Base-by-base conservation (phyloP, 1,140 invertebrate genomes). In the Bombus consobrinus region DNA sequence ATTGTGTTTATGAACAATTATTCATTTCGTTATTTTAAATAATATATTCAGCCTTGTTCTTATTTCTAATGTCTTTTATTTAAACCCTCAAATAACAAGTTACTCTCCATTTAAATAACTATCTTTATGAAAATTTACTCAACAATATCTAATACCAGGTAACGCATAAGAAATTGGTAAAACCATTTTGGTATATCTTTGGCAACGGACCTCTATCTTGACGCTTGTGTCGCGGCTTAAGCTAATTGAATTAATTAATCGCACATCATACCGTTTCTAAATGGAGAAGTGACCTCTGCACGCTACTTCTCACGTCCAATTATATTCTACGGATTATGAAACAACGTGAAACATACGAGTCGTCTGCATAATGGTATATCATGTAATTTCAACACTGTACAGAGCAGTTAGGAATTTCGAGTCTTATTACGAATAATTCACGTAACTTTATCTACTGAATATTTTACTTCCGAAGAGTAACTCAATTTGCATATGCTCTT, bases 161-260 rank as follows among this genome's bases (percentile, higher is more conserved):
- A 15, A 13, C 28, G 13, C 22, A 41, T 13, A 18, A 79, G 32
- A 69, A 32, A 39, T 25, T 37, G 13, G 41, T 37, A 18, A n/a
- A 69, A 12, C 0, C 18, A 15, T 37, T 68, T 39, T 10, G 1
- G 39, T 1, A 10, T 53, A 28, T 57, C 57, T 43, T 62, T 2
- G 18, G 6, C 9, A 25, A 41, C 8, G 32, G 10, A 9, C 3
- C 22, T 53, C 39, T 47, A 39, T 57, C 39, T 66, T 47, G 28
- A 39, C 15, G 39, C 32, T 47, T 28, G 15, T 39, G 28, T 13
- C 32, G 28, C 28, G 72, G 47, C 73, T 47, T 76, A 64, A 39
- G 73, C 62, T 69, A 83, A 69, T 77, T 69, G 53, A 76, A 77
- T 83, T 69, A 77, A 83, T 83, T 83, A 83, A 83, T 83, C 59